Conservation (phyloP, 64 coral and sea anemone species). For the Hydrozoanthus tunicans region DNA sequence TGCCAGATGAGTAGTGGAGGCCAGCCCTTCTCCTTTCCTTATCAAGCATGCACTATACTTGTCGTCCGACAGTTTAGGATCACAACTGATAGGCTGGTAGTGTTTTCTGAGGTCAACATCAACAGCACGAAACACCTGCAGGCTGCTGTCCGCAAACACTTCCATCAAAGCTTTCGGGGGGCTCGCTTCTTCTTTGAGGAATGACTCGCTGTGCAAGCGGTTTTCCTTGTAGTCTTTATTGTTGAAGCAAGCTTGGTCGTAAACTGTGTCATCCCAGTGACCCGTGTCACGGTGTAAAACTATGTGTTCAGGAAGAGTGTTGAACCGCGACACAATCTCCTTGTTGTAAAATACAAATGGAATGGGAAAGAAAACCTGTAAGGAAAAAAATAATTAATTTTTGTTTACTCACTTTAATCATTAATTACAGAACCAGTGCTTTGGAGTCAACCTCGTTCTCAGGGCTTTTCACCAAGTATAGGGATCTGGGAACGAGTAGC, state of each 20-base stretch:
- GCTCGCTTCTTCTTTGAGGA: constrained; percentile 66
- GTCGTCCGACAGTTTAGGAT: constrained; percentile 30
- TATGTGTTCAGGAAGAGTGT: constrained; percentile 77
- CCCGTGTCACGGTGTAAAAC: constrained; percentile 82
- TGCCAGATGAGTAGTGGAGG: constrained; percentile 85
- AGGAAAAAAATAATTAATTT: constrained; percentile 10
- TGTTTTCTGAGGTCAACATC: constrained; percentile 84
- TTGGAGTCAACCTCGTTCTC: not conserved
- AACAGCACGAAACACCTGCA: constrained; percentile 84
- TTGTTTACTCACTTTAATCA: not conserved
- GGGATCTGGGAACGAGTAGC: too few relatives aligned
- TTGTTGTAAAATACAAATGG: constrained; percentile 93
- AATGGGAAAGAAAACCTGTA: constrained; percentile 92
- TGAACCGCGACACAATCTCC: constrained; percentile 75
- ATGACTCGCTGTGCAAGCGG: constrained; percentile 72
- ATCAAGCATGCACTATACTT: constrained; percentile 67
- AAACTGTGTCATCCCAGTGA: constrained; percentile 67
- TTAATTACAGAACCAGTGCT: not conserved
- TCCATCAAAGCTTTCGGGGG: constrained; percentile 65
- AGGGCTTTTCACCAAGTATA: too few relatives aligned
- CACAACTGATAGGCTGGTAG: constrained; percentile 49
- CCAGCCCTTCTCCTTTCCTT: constrained; percentile 77
- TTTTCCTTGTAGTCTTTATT: constrained; percentile 98
- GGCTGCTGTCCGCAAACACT: constrained; percentile 61
- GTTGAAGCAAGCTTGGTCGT: constrained; percentile 85